Evolutionary conservation across 2,797 vertebrate species (phyloP), one percentile per base, ranked within the genome.

Genomic region (Sus cebifrons): DNA sequence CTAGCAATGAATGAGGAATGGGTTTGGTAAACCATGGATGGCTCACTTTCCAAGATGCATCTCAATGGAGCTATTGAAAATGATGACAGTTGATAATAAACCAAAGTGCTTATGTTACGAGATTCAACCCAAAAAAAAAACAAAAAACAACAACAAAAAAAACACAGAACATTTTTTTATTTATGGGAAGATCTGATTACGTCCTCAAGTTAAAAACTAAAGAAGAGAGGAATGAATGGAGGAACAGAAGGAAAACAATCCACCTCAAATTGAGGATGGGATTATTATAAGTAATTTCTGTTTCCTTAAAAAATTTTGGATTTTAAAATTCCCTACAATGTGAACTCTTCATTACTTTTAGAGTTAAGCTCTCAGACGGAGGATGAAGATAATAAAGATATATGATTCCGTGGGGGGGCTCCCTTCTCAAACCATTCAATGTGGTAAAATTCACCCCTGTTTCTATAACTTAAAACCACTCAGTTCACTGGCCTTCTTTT

Each of bases 131-230:
- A 36, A 36, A 10, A n/a, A 75, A 86, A 94, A 56, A 65, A n/a
- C n/a, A n/a, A n/a, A 32, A 32, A 32, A 32, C 32, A 32, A 32
- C 32, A 32, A n/a, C n/a, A 32, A 8, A 13, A n/a, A 32, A 32
- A 32, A 32, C 32, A 32, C 32, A 32, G 36, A 36, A 36, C 36
- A 36, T 36, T 36, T 15, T 79, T 79, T 86, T 65, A 94, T 64
- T 91, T 91, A 78, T 4, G 93, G 17, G 58, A 85, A 84, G n/a
- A 81, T 60, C 27, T 20, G n/a, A 65, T 6, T 73, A 27, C 12
- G 10, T 88, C 70, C 68, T 70, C n/a, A 78, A 91, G 49, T 75
- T 71, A 93, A 85, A 91, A 94, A 49, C n/a, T 56, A 81, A 95
- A 75, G 36, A 58, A 84, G 77, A 27, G 9, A 23, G 3, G 15